Percentiles rank a stretch among this genome's conserved stretches.
phyloP scores from a whole-genome alignment of 2,797 vertebrate species.

The Gymnothorax javanicus region DNA sequence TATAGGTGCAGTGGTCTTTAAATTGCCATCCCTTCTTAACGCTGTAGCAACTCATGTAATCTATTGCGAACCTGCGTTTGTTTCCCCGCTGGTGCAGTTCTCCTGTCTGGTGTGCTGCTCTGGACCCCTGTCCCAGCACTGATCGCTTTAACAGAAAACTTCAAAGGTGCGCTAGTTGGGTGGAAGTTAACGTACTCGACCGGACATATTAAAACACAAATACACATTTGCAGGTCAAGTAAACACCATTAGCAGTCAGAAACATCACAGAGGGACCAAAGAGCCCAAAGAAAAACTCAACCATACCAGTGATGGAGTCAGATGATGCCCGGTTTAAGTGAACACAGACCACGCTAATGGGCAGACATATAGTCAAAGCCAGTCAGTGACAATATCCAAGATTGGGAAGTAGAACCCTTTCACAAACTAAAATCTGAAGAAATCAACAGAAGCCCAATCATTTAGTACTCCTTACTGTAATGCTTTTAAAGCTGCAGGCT shows the following conservation, averaged over 20 bases:
- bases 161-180: neutral
- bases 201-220: neutral
- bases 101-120: neutral
- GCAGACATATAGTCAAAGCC: neutral
- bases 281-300: neutral
- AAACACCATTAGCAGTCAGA: neutral
- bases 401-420: neutral
- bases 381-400: neutral
- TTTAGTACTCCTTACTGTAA: neutral
- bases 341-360: neutral
- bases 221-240: neutral
- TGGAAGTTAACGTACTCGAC: neutral
- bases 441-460: neutral
- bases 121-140: neutral
- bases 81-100: neutral
- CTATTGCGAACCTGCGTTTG: slow-evolving; percentile 35
- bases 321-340: neutral
- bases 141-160: slow-evolving; percentile 32
- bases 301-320: slow-evolving; percentile 1
- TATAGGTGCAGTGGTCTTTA: slow-evolving; percentile 27
- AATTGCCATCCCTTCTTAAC: slow-evolving; percentile 42
- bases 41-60: slow-evolving; percentile 39
- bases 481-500: neutral
- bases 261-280: neutral
- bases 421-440: neutral